These are phyloP conservation scores for Phymatocera aterrima DNA, from an alignment of 2,888 invertebrate genomes.

Conservation along the genomic window DNA sequence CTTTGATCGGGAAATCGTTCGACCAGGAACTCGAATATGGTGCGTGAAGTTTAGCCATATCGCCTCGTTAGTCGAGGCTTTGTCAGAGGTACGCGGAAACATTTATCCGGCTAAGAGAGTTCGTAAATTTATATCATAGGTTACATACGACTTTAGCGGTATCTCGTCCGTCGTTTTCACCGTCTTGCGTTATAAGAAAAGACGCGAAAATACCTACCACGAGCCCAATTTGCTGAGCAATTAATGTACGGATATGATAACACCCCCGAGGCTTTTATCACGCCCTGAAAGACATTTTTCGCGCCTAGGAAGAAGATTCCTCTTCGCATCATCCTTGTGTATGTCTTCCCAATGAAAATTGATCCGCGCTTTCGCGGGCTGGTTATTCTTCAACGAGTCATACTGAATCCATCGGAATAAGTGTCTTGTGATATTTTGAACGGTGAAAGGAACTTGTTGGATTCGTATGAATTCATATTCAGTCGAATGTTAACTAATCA, in stretches of 20 bases:
- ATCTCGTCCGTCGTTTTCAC: background rate
- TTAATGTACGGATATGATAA: background rate
- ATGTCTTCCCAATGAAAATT: no score
- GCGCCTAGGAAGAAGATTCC: background rate
- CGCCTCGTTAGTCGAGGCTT: background rate
- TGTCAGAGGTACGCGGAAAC: background rate
- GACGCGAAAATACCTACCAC: background rate
- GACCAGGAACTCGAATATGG: background rate
- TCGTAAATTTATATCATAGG: background rate
- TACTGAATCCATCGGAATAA: background rate
- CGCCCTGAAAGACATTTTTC: background rate
- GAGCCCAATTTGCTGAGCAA: constrained; percentile 19
- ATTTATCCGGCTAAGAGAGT: background rate
- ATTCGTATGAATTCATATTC: background rate
- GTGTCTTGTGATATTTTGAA: background rate
- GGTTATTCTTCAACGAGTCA: no score
- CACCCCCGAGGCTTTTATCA: background rate
- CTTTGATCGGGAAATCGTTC: background rate
- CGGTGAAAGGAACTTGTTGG: background rate
- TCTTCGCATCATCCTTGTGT: background rate
- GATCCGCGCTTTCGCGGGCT: no score
- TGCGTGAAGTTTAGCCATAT: background rate
- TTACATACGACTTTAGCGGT: background rate
- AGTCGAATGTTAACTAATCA: constrained; percentile 7
- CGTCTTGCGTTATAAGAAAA: background rate